These are phyloP conservation scores for Gymnocephalus cernua DNA, from an alignment of 2,113 vertebrate genomes.

Conservation along the genomic window DNA sequence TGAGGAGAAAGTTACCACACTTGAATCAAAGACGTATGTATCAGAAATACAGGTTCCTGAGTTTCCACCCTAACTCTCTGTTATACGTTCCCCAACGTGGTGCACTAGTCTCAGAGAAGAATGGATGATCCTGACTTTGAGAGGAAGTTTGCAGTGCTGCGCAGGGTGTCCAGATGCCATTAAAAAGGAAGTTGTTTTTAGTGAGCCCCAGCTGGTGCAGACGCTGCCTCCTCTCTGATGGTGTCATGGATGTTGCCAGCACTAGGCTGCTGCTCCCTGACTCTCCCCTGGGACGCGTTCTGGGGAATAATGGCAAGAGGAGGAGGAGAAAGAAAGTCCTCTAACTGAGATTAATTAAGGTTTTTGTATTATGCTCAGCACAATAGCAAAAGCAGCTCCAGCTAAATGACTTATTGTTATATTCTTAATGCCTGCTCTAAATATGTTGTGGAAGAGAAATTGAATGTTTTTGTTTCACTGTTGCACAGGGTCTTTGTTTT, in stretches of 20 bases:
- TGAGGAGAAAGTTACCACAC: slow-evolving; percentile 9
- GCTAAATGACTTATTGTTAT: slow-evolving; percentile 75
- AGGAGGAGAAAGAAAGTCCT: slow-evolving; percentile 70
- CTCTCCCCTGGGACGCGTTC: slow-evolving; percentile 71
- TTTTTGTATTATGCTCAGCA: slow-evolving; percentile 76
- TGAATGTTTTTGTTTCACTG: slow-evolving; percentile 51
- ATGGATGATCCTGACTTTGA: neutral
- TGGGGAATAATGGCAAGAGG: slow-evolving; percentile 73
- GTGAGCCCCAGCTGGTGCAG: slow-evolving; percentile 69
- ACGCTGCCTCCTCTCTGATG: slow-evolving; percentile 53
- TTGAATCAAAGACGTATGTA: neutral
- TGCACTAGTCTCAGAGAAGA: neutral
- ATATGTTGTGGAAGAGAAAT: slow-evolving; percentile 66
- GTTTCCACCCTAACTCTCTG: neutral
- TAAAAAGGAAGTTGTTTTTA: slow-evolving; percentile 58
- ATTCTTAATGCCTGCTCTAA: slow-evolving; percentile 69
- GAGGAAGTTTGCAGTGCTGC: slow-evolving; percentile 29
- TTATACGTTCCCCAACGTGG: neutral
- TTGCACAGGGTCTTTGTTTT: slow-evolving; percentile 60
- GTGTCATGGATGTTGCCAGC: slow-evolving; percentile 68
- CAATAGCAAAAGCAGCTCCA: slow-evolving; percentile 70
- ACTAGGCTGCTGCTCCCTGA: slow-evolving; percentile 63
- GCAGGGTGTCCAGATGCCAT: slow-evolving; percentile 56
- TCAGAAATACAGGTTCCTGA: neutral
- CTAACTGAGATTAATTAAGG: slow-evolving; percentile 81